Evolutionary conservation across 2,113 vertebrate genomes (phyloP).

Genomic region (Mustela nigripes): DNA sequence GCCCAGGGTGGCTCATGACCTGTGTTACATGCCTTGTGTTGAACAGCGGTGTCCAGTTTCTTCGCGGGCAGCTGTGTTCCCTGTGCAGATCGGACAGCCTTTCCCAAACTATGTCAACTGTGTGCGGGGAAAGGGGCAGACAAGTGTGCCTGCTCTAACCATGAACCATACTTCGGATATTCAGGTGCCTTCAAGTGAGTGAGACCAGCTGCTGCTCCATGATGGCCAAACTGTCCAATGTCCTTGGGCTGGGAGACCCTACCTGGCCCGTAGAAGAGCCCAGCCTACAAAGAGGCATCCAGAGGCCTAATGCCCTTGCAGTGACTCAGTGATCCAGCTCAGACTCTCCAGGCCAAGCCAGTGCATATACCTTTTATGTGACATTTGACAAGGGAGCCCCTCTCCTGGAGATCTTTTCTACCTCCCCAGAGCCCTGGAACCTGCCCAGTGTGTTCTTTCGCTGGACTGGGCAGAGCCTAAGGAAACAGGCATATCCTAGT

Average conservation of each 20-base stretch:
- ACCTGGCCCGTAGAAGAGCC: neutral
- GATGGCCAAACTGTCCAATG: neutral
- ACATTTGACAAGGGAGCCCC: neutral
- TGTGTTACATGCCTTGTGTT: conserved; percentile 24
- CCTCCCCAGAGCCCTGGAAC: neutral
- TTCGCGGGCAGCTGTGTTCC: conserved; percentile 83
- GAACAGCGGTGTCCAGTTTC: conserved; percentile 79
- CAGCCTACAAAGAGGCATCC: neutral
- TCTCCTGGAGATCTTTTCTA: neutral
- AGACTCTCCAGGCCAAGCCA: neutral
- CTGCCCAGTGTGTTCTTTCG: neutral
- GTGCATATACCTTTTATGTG: neutral
- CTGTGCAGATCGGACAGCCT: conserved; percentile 44
- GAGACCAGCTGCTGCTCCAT: neutral
- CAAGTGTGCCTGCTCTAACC: conserved; percentile 74
- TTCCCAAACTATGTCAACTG: conserved; percentile 79
- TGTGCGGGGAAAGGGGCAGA: conserved; percentile 34
- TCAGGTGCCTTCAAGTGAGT: conserved; percentile 82
- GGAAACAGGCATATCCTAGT: neutral
- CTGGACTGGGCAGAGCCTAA: neutral
- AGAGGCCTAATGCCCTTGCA: neutral
- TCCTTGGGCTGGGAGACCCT: neutral
- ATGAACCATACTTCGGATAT: conserved; percentile 76
- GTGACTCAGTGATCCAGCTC: neutral
- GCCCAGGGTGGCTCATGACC: conserved; percentile 62